Percentiles rank a stretch among this genome's conserved stretches.
phyloP scores from a whole-genome alignment of 2,113 vertebrate species.

The Zapornia atra region DNA sequence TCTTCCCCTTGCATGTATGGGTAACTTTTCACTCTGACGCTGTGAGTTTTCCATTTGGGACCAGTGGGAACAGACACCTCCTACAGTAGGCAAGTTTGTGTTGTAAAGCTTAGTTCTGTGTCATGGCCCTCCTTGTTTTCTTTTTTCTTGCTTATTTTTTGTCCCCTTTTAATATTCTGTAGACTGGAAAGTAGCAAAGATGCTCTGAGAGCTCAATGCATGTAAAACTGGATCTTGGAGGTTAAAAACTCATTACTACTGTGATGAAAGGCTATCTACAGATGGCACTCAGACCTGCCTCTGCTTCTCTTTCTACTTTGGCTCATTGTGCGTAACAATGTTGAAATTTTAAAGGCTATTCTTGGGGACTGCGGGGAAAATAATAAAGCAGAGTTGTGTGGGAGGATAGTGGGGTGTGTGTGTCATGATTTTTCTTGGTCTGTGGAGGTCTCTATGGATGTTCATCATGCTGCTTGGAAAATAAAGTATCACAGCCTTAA shows the following conservation, averaged over 20 bases:
- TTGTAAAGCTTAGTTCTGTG: background rate
- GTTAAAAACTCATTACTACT: background rate
- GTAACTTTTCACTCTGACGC: background rate
- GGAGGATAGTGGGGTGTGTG: background rate
- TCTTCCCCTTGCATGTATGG: rapidly evolving
- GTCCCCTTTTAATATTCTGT: background rate
- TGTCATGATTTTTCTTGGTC: background rate
- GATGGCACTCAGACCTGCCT: background rate
- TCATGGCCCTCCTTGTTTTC: background rate
- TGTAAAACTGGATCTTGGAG: background rate
- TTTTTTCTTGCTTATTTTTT: background rate
- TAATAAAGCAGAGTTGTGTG: background rate
- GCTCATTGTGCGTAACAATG: background rate
- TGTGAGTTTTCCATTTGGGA: background rate
- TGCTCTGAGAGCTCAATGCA: rapidly evolving
- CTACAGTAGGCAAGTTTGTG: background rate
- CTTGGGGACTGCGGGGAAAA: background rate
- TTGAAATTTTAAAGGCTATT: background rate
- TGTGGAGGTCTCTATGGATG: background rate
- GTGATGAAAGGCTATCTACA: background rate
- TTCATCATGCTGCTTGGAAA: constrained; percentile 37
- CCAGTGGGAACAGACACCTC: background rate
- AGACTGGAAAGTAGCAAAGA: background rate
- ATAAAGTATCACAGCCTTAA: background rate
- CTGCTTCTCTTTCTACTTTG: background rate